These are phyloP conservation scores for Cottoperca gobio DNA, from an alignment of 2,797 vertebrate genomes.

Conservation along the genomic window DNA sequence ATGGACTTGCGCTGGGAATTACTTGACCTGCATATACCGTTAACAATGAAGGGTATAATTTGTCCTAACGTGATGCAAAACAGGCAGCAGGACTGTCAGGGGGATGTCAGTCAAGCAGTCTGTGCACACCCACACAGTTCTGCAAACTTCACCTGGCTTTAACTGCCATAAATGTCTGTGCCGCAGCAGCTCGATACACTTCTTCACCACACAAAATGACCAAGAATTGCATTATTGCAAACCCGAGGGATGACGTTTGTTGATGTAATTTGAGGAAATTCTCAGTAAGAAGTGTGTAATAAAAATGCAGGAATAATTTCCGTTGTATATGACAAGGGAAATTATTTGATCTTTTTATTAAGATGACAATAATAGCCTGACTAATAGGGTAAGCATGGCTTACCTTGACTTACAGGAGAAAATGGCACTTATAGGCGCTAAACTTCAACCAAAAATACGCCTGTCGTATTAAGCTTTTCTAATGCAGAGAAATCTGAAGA, in stretches of 20 bases:
- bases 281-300: background rate
- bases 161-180: background rate
- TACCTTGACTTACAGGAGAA: slow-evolving; percentile 45
- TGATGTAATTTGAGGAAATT: slow-evolving; percentile 10
- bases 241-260: background rate
- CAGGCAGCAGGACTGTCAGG: background rate
- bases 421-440: slow-evolving; percentile 45
- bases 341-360: slow-evolving; percentile 35
- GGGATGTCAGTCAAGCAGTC: slow-evolving; percentile 12
- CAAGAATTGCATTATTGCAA: background rate
- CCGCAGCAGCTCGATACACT: background rate
- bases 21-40: background rate
- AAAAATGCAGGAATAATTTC: background rate
- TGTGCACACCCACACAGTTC: slow-evolving; percentile 12
- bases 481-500: slow-evolving; percentile 51
- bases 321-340: slow-evolving; percentile 14
- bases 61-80: background rate
- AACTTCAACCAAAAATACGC: slow-evolving; percentile 41
- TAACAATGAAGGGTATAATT: slow-evolving; percentile 6
- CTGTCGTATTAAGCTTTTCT: slow-evolving; percentile 58
- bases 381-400: slow-evolving; percentile 50
- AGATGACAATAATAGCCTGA: slow-evolving; percentile 52
- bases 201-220: slow-evolving; percentile 1
- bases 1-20: background rate
- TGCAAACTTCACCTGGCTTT: background rate